Evolutionary conservation across 23 tunicate genomes (phyloP), one percentile per base, ranked within the genome.

Genomic region (Styela clava): DNA sequence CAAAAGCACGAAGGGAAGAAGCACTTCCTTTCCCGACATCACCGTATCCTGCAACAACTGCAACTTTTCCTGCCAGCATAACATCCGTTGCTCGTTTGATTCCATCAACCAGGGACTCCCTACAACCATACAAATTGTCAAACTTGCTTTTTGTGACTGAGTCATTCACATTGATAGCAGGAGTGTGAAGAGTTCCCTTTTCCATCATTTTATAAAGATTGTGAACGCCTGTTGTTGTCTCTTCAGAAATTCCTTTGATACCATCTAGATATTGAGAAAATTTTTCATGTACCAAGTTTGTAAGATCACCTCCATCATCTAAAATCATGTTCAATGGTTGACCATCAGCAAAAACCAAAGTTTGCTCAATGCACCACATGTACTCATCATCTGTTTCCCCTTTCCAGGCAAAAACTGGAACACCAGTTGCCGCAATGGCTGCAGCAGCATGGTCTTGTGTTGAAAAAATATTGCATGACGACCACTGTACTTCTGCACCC

Each of bases 391-490:
- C 99, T 63, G 99, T 95, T 83, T 89, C 96, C 22, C 99, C 99
- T 64, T 95, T 95, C 99, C 99, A 95, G 22, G 99, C 99, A 86
- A 85, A 95, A 27, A 89, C 95, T 0, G 99, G 85, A 20, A 90
- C 88, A 21, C 95, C 99, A 26, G 99, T 84, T 24, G 78, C 88
- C 26, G 99, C 99, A 62, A 95, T 95, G 16, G 99, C 99, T 31
- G 99, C 99, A 27, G 99, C 99, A 19, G 99, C 99, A 63, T 95
- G 99, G 69, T 95, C 99, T 86, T 95, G 99, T 1, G 99, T 95
- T 5, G 99, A 95, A 70, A 95, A 95, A 24, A 95, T 95, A 81
- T 95, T 95, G 86, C 99, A 95, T 1, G 99, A 95, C 2, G 99
- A 95, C 99, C 99, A 95, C 84, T 89, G 99, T 12, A 95, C 99